These are phyloP conservation scores for Palythoa heliodiscus DNA, from an alignment of 92 coral and sea anemone species.

Conservation along the genomic window DNA sequence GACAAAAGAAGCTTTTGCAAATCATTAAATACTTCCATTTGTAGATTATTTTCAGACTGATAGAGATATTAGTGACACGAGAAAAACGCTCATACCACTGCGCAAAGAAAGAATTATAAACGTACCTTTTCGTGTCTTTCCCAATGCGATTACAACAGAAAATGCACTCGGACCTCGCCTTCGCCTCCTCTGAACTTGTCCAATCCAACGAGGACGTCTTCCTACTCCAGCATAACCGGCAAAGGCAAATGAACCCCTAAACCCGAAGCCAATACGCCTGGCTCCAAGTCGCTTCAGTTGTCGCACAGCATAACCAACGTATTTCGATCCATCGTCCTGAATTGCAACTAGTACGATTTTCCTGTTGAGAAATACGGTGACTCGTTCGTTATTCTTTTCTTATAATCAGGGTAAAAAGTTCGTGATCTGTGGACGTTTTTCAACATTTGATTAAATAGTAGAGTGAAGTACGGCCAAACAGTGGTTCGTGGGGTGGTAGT, in stretches of 20 bases:
- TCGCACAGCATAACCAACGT: background rate
- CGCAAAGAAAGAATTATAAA: no score
- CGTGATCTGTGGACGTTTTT: no score
- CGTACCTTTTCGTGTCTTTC: conserved; percentile 17
- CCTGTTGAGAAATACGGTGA: background rate
- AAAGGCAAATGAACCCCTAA: conserved; percentile 29
- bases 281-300: conserved; percentile 26
- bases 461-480: no score
- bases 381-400: background rate
- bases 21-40: no score
- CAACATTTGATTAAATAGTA: no score
- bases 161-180: conserved; percentile 22
- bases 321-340: conserved; percentile 12
- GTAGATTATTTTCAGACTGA: no score
- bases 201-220: conserved; percentile 14
- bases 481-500: no score
- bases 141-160: background rate
- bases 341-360: conserved; percentile 20
- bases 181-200: conserved; percentile 9
- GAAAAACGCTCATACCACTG: no score
- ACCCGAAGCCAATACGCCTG: background rate
- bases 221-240: conserved; percentile 32
- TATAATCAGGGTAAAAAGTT: no score
- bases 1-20: no score
- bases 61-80: no score